phyloP scores from a whole-genome alignment of 2,797 vertebrate genomes.

The Moxostoma hubbsi region DNA sequence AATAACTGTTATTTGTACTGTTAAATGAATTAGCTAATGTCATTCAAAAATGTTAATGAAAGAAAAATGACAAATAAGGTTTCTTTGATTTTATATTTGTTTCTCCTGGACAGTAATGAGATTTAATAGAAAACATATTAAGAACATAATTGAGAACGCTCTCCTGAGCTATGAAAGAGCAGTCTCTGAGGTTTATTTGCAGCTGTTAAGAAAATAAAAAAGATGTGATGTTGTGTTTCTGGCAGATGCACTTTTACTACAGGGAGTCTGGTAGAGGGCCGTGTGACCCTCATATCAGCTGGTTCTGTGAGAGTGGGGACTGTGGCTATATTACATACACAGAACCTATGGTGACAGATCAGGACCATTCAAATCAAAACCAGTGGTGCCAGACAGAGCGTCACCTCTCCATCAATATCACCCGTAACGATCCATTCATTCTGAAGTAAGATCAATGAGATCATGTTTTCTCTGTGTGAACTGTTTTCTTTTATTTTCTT shows the following conservation, averaged over 20 bases:
- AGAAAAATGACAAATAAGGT: no score
- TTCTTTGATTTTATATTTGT: no score
- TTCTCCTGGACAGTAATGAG: no score
- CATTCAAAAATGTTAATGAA: no score
- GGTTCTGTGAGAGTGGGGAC: slow-evolving; percentile 28
- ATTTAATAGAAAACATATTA: no score
- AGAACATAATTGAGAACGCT: no score
- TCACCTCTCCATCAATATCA: slow-evolving; percentile 28
- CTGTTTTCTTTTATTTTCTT: no score
- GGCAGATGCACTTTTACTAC: slow-evolving; percentile 39
- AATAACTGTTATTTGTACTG: no score
- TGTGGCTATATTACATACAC: slow-evolving; percentile 12
- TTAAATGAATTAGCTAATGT: no score
- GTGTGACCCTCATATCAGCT: slow-evolving; percentile 18
- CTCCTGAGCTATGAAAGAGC: no score
- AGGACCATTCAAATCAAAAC: background rate
- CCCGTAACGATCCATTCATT: slow-evolving; percentile 4
- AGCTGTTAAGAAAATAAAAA: background rate
- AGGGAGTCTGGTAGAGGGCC: slow-evolving; percentile 26
- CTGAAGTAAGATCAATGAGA: slow-evolving; percentile 9
- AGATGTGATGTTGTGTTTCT: background rate
- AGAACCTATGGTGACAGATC: background rate
- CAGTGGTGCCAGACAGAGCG: slow-evolving; percentile 37
- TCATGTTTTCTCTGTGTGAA: background rate
- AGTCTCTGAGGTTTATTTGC: background rate